These are phyloP conservation scores for Melanotus villosus DNA, from an alignment of 2,888 invertebrate species.

Conservation along the genomic window DNA sequence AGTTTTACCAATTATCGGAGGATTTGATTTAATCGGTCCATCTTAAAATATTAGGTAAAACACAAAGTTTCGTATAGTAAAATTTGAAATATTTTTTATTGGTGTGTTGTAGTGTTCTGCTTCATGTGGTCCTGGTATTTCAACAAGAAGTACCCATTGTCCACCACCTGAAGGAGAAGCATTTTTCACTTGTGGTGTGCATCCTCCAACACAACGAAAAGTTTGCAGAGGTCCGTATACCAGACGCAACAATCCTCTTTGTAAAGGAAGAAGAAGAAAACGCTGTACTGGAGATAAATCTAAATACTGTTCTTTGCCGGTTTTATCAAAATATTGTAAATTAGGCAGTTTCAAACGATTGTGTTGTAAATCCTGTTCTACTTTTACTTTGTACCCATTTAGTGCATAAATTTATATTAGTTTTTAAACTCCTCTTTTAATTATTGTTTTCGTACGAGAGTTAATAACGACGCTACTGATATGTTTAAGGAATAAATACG, in stretches of 20 bases:
- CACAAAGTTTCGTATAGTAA: too few species aligned
- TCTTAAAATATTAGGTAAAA: too few species aligned
- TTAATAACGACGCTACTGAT: too few species aligned
- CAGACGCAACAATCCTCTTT: conserved; percentile 56
- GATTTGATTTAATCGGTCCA: too few species aligned
- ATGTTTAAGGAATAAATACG: too few species aligned
- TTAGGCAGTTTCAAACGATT: conserved; percentile 70
- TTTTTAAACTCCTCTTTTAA: not conserved
- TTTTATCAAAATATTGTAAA: conserved; percentile 61
- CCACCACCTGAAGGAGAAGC: conserved; percentile 69
- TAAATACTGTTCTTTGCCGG: conserved; percentile 71
- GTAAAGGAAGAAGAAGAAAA: conserved; percentile 57
- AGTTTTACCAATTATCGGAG: too few species aligned
- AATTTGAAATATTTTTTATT: too few species aligned
- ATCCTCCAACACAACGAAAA: conserved; percentile 70
- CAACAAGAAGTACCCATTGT: conserved; percentile 72
- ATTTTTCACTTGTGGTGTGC: conserved; percentile 71
- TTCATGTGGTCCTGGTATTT: conserved; percentile 74
- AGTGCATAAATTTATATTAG: conserved; percentile 18
- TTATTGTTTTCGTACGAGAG: too few species aligned
- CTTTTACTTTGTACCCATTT: conserved; percentile 33
- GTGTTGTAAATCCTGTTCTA: conserved; percentile 73
- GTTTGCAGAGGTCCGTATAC: conserved; percentile 67
- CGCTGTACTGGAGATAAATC: conserved; percentile 61
- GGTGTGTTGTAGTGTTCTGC: conserved; percentile 76